A percentile compares a stretch with the other conserved stretches of the same genome.
These are phyloP conservation scores for Patella caerulea DNA, from an alignment of 2,888 invertebrate species.

Conservation along the genomic window DNA sequence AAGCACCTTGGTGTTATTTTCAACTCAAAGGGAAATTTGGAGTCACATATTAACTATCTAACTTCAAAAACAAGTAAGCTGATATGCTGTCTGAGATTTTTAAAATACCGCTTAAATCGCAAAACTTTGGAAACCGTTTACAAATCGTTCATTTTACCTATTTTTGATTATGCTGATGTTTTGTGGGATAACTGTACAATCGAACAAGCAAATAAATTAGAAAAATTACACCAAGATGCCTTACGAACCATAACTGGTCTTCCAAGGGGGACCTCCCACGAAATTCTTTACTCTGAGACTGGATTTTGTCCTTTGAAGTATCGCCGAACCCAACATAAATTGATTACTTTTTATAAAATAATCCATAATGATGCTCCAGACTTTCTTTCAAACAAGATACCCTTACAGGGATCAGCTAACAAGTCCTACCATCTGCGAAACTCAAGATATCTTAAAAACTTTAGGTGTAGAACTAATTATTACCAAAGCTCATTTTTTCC, in stretches of 20 bases:
- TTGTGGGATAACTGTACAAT: neutral
- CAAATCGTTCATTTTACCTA: slow-evolving; percentile 2
- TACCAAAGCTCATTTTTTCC: neutral
- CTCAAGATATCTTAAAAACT: neutral
- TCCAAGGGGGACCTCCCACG: neutral
- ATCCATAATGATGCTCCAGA: neutral
- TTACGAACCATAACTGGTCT: neutral
- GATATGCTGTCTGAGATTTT: neutral
- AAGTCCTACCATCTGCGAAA: neutral
- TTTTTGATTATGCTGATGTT: neutral
- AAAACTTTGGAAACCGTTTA: neutral
- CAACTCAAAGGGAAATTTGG: too few species aligned
- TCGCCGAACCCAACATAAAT: slow-evolving; percentile 2
- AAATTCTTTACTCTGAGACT: neutral
- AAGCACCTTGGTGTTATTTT: too few species aligned
- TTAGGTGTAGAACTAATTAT: neutral
- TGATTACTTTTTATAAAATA: neutral
- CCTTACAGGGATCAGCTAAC: neutral
- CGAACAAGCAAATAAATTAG: neutral
- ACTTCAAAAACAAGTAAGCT: neutral
- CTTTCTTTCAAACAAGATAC: neutral
- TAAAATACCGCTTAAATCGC: neutral
- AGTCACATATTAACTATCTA: too few species aligned
- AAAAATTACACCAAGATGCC: slow-evolving; percentile 2
- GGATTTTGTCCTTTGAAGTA: neutral